Conservation (phyloP, 2,113 vertebrate genomes). For the Austrofundulus limnaeus region DNA sequence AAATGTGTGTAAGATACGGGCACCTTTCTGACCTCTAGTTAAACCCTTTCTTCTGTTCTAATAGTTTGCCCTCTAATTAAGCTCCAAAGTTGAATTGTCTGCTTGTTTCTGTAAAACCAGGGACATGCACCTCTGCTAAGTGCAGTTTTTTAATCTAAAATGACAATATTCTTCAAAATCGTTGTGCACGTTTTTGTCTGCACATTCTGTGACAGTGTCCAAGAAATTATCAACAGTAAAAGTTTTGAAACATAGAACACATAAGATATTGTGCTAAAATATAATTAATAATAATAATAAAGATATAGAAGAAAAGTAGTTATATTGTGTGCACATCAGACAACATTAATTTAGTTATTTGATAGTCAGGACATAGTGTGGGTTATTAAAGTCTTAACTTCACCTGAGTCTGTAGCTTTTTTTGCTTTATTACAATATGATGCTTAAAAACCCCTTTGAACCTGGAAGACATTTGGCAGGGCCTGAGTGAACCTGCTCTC, state of each 20-base stretch:
- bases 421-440: slow-evolving; percentile 10
- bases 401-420: slow-evolving; percentile 2
- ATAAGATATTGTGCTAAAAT: background rate
- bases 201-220: slow-evolving; percentile 7
- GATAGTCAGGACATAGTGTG: background rate
- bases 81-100: slow-evolving; percentile 56
- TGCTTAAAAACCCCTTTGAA: slow-evolving; percentile 47
- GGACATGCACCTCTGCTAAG: slow-evolving; percentile 58
- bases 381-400: slow-evolving; percentile 17
- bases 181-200: slow-evolving; percentile 24
- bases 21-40: slow-evolving; percentile 74
- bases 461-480: slow-evolving; percentile 51
- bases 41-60: slow-evolving; percentile 66
- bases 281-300: no score
- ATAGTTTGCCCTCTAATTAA: slow-evolving; percentile 76
- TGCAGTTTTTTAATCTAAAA: slow-evolving; percentile 45
- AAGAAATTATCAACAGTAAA: background rate
- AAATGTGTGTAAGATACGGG: slow-evolving; percentile 69
- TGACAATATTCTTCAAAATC: slow-evolving; percentile 36
- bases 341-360: background rate
- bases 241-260: background rate
- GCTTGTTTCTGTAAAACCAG: slow-evolving; percentile 47
- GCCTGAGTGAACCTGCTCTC: slow-evolving; percentile 56
- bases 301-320: background rate
- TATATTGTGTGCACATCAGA: background rate